Percentiles rank a stretch among this genome's conserved stretches.
Conservation (phyloP, 2,797 vertebrate species). For the Agapornis canus region DNA sequence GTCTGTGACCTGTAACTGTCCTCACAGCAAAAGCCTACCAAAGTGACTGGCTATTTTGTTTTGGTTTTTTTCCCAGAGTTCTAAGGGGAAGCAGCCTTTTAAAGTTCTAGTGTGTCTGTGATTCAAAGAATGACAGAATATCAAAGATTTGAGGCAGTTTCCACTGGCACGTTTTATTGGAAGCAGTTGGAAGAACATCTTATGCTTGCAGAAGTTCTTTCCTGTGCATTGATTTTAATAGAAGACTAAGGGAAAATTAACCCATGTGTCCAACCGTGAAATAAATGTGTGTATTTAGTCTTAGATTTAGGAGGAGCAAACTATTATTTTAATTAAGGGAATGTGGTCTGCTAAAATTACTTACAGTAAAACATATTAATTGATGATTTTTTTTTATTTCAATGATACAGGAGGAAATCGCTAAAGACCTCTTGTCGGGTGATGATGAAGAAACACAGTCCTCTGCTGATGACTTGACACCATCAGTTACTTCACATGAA, state of each 20-base stretch:
- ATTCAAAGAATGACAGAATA: not conserved
- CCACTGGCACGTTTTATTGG: not conserved
- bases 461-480: conserved; percentile 95
- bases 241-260: not conserved
- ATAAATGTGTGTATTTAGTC: not conserved
- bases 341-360: not conserved
- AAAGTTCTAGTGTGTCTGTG: not conserved
- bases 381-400: not conserved
- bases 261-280: not conserved
- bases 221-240: not conserved
- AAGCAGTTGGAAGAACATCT: not conserved
- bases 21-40: not conserved
- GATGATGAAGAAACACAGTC: conserved; percentile 98
- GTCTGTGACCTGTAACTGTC: not conserved
- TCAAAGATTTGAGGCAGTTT: not conserved
- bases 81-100: not conserved
- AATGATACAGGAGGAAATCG: conserved; percentile 90
- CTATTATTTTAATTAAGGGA: not conserved
- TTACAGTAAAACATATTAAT: not conserved
- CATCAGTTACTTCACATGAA: conserved; percentile 95
- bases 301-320: not conserved
- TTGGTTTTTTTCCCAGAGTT: not conserved
- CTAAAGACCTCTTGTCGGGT: conserved; percentile 93
- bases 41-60: not conserved
- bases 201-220: not conserved